Percentiles rank a stretch among this genome's conserved stretches.
phyloP scores from a whole-genome alignment of 2,797 vertebrate genomes.

The Rhyacichthys aspro region DNA sequence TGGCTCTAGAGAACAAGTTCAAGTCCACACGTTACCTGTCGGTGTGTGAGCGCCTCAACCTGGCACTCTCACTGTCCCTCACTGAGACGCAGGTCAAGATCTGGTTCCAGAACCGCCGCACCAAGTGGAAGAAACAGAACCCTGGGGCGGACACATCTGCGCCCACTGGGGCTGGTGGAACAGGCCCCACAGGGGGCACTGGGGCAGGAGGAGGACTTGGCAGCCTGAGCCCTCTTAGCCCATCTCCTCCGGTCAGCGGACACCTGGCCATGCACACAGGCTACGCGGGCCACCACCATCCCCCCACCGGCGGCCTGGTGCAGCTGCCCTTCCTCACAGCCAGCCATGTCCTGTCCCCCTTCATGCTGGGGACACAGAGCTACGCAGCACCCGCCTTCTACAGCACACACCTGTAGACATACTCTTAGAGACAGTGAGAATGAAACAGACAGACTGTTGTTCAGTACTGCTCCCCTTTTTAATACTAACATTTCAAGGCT shows the following conservation, averaged over 20 bases:
- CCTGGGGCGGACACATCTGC: conserved; percentile 94
- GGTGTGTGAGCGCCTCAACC: conserved; percentile 92
- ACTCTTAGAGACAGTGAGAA: conserved; percentile 5
- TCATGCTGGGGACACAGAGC: conserved; percentile 94
- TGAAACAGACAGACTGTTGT: conserved; percentile 32
- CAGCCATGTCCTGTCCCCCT: conserved; percentile 94
- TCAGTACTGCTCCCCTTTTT: conserved; percentile 55
- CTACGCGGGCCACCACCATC: conserved; percentile 84
- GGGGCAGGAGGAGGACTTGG: conserved; percentile 78
- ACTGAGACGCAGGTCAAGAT: conserved; percentile 97
- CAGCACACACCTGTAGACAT: conserved; percentile 90
- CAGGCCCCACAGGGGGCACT: conserved; percentile 56
- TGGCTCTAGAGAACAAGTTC: conserved; percentile 95
- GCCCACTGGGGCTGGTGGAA: conserved; percentile 78
- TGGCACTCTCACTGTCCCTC: conserved; percentile 91
- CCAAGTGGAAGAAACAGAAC: conserved; percentile 98
- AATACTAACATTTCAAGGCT: conserved; percentile 53
- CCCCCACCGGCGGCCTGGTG: conserved; percentile 86
- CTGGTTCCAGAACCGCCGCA: conserved; percentile 95
- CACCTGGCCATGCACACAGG: conserved; percentile 90
- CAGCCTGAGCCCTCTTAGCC: conserved; percentile 90
- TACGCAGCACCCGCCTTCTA: conserved; percentile 95
- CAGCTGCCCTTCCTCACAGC: conserved; percentile 93
- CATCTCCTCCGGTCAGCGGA: conserved; percentile 89
- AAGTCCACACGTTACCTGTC: conserved; percentile 95